Evolutionary conservation across 2,797 vertebrate species (phyloP).

Genomic region (Vireo griseus): DNA sequence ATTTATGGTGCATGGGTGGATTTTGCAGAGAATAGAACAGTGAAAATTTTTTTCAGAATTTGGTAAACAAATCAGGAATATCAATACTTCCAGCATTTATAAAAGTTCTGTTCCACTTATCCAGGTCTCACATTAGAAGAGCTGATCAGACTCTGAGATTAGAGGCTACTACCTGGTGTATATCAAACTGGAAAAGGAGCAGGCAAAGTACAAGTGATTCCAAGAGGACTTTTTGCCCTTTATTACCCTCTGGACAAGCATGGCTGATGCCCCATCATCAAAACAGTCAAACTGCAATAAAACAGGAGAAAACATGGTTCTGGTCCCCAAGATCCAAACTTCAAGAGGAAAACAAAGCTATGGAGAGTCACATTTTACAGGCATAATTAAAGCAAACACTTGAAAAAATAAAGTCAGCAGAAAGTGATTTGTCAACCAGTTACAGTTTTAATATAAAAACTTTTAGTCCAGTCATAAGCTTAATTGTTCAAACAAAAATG

Average conservation of each 20-base stretch:
- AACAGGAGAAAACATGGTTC: background rate
- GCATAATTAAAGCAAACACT: background rate
- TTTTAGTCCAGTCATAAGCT: conserved; percentile 24
- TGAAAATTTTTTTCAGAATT: background rate
- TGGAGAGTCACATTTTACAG: background rate
- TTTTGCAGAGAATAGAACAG: background rate
- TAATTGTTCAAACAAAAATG: background rate
- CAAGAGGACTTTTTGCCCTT: conserved; percentile 3
- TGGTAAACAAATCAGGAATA: background rate
- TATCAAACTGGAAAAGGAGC: background rate
- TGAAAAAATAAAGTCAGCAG: background rate
- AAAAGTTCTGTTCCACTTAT: background rate
- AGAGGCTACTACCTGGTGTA: background rate
- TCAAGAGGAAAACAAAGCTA: background rate
- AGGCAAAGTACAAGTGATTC: background rate
- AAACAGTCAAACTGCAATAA: background rate
- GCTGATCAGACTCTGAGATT: too few species aligned
- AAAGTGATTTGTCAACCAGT: conserved; percentile 11
- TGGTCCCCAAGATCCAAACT: background rate
- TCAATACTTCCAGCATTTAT: background rate
- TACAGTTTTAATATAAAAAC: conserved; percentile 46
- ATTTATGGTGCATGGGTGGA: fast-evolving
- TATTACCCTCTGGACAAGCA: conserved; percentile 4
- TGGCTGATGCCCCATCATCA: background rate
- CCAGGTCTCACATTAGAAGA: background rate